A percentile compares a stretch with the other conserved stretches of the same genome.
Evolutionary conservation across 2,797 vertebrate genomes (phyloP).

Genomic region (Halcyon leucocephala): DNA sequence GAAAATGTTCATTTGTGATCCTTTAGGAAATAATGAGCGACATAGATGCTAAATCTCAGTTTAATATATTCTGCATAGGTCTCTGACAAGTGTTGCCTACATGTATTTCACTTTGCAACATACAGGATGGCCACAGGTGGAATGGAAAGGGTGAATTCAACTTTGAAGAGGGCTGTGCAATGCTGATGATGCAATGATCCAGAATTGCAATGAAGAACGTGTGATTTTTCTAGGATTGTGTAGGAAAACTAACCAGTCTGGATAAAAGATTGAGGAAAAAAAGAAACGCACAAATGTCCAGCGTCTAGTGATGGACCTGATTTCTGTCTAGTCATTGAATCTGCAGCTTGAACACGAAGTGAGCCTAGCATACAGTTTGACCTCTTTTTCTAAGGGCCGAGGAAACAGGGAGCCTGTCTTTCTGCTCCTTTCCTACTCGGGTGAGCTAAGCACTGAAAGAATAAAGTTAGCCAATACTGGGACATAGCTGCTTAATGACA

Average conservation of each 20-base stretch:
- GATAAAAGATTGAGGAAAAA: background rate
- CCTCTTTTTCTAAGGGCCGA: background rate
- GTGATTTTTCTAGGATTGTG: background rate
- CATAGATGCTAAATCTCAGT: background rate
- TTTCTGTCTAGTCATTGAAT: background rate
- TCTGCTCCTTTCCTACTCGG: background rate
- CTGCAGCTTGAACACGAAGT: background rate
- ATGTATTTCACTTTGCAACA: background rate
- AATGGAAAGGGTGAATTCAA: background rate
- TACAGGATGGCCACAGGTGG: background rate
- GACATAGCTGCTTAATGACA: background rate
- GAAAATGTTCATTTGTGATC: background rate
- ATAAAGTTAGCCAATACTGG: background rate
- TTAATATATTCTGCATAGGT: background rate
- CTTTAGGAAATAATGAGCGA: background rate
- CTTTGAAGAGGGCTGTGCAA: background rate
- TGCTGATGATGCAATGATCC: background rate
- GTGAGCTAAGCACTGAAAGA: background rate
- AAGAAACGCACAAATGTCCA: background rate
- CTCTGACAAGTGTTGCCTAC: background rate
- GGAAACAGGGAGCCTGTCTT: background rate
- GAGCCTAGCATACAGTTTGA: background rate
- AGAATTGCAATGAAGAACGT: background rate
- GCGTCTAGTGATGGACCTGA: background rate
- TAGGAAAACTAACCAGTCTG: background rate